Evolutionary conservation across 2,113 vertebrate species (phyloP).

Genomic region (Chascanopsetta lugubris): DNA sequence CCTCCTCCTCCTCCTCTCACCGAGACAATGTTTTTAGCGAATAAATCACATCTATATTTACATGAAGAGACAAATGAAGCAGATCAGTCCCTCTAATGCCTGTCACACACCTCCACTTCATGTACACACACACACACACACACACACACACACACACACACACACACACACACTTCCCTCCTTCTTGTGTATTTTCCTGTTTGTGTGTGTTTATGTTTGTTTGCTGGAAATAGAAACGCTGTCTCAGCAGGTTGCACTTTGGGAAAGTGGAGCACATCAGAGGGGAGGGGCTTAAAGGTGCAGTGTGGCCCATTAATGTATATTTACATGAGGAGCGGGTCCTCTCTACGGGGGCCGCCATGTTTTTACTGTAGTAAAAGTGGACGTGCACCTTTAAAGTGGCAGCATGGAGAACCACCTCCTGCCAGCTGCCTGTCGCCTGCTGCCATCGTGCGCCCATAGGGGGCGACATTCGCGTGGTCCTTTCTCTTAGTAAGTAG

Average conservation of each 20-base stretch:
- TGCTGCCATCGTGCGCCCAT: neutral
- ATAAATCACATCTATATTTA: conserved; percentile 48
- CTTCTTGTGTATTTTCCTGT: neutral
- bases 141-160: conserved; percentile 4
- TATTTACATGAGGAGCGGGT: no score
- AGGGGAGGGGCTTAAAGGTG: conserved; percentile 25
- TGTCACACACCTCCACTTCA: conserved; percentile 37
- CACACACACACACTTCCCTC: neutral
- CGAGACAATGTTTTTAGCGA: conserved; percentile 31
- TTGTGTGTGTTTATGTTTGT: conserved; percentile 18
- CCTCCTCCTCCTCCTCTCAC: no score
- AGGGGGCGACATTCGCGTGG: neutral
- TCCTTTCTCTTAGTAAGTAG: neutral
- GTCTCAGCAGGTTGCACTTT: conserved; percentile 60
- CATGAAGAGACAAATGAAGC: conserved; percentile 36
- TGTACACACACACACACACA: conserved; percentile 4
- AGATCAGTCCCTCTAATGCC: conserved; percentile 17
- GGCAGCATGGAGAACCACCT: no score
- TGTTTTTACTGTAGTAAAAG: no score
- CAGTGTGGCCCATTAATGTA: no score
- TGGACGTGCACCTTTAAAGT: no score
- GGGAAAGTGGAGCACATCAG: conserved; percentile 67
- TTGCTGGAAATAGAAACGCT: conserved; percentile 66
- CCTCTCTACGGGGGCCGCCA: no score
- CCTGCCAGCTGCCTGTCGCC: no score